A percentile compares a stretch with the other conserved stretches of the same genome.
phyloP scores from a whole-genome alignment of 2,797 vertebrate species.

The Xyrichtys novacula region DNA sequence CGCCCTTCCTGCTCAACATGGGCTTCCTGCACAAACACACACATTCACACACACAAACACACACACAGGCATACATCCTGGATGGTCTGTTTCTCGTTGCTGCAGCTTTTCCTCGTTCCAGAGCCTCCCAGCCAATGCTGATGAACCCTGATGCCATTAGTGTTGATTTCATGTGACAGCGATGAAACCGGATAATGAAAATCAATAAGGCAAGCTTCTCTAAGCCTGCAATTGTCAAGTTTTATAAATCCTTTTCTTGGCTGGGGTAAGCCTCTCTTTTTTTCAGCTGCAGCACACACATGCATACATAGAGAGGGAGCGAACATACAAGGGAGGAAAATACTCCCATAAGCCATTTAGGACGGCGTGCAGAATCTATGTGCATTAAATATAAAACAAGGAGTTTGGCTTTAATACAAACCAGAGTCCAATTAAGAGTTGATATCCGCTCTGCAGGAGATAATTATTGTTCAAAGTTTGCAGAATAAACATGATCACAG shows the following conservation, averaged over 20 bases:
- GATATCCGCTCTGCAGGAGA: too few relatives aligned
- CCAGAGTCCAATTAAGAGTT: too few relatives aligned
- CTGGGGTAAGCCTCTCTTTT: neutral
- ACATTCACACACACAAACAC: constrained; percentile 9
- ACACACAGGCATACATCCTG: constrained; percentile 26
- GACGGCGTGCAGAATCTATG: neutral
- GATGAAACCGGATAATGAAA: constrained; percentile 75
- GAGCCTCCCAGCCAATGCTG: constrained; percentile 46
- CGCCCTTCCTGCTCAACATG: neutral
- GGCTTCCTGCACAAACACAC: neutral
- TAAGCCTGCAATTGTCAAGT: constrained; percentile 69
- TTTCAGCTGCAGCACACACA: constrained; percentile 10
- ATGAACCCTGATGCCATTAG: constrained; percentile 74
- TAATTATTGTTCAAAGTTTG: too few relatives aligned
- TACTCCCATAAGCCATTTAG: neutral
- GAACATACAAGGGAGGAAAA: neutral
- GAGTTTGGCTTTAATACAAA: too few relatives aligned
- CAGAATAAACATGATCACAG: too few relatives aligned
- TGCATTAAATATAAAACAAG: neutral
- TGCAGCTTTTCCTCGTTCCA: constrained; percentile 26
- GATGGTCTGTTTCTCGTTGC: constrained; percentile 34
- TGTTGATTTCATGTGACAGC: constrained; percentile 74
- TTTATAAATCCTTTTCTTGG: constrained; percentile 71
- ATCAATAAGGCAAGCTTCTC: constrained; percentile 75
- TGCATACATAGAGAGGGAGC: neutral